Conservation (phyloP, 2,888 invertebrate genomes). For the Melinaea menophilus region DNA sequence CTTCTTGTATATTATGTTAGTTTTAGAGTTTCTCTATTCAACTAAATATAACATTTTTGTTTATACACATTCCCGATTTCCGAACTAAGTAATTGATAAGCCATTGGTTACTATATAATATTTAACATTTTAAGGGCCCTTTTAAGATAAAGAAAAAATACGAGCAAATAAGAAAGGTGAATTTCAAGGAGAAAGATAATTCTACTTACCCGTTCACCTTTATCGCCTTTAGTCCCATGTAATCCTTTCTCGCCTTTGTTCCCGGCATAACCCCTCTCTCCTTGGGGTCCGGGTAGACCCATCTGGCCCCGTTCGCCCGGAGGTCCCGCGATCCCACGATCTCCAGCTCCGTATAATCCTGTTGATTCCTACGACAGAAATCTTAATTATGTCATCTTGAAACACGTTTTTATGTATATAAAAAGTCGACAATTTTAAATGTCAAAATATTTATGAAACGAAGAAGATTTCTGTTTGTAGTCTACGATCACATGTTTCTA, state of each 20-base stretch:
- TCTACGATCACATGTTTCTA: no score
- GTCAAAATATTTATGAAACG: no score
- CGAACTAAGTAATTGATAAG: no score
- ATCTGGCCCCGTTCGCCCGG: constrained; percentile 83
- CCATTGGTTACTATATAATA: no score
- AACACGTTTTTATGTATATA: constrained; percentile 18
- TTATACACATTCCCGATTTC: no score
- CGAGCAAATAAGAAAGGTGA: background rate
- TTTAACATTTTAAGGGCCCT: no score
- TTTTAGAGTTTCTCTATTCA: no score
- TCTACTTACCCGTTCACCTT: constrained; percentile 85
- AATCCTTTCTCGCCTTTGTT: constrained; percentile 80
- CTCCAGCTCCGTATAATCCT: constrained; percentile 72
- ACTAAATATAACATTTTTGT: no score
- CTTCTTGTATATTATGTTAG: no score
- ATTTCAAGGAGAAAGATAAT: constrained; percentile 36
- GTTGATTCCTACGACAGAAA: constrained; percentile 66
- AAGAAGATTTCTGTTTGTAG: no score
- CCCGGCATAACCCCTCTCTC: constrained; percentile 81
- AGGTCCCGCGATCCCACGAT: constrained; percentile 80
- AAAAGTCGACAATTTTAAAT: no score
- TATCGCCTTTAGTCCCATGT: constrained; percentile 80
- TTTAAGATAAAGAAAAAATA: no score
- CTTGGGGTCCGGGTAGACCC: constrained; percentile 81
- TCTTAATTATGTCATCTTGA: constrained; percentile 30